Percentiles rank a stretch among this genome's conserved stretches.
Conservation (phyloP, 2,113 vertebrate genomes). For the Arizona elegans region DNA sequence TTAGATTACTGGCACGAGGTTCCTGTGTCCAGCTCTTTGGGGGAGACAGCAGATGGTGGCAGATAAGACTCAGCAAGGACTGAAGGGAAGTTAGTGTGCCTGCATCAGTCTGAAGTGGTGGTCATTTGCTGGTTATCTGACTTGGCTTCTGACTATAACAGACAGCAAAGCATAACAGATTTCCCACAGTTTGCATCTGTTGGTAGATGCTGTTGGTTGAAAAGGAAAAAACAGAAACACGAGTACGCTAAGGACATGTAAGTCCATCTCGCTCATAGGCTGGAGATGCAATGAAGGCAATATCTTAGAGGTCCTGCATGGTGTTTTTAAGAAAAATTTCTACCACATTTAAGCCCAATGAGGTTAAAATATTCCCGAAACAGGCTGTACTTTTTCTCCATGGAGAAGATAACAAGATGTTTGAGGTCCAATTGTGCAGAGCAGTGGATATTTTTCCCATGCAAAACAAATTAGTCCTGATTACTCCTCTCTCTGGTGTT, state of each 20-base stretch:
- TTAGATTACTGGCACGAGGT: not conserved
- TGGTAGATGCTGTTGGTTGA: not conserved
- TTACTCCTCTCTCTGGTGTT: not conserved
- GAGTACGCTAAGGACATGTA: not conserved
- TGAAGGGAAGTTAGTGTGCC: not conserved
- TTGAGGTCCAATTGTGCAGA: not conserved
- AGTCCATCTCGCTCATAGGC: not conserved
- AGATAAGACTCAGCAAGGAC: not conserved
- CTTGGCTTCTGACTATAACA: not conserved
- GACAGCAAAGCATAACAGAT: not conserved
- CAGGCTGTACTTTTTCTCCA: not conserved
- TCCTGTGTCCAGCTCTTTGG: not conserved
- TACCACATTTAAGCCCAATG: not conserved
- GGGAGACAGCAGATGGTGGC: not conserved
- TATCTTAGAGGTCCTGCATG: not conserved
- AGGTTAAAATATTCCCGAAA: not conserved
- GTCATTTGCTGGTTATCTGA: not conserved
- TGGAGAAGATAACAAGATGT: not conserved
- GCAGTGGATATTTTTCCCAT: not conserved
- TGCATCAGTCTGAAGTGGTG: not conserved
- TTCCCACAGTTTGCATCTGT: not conserved
- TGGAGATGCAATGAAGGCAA: not conserved
- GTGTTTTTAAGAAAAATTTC: not conserved
- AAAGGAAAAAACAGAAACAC: not conserved
- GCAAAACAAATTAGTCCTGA: not conserved